Evolutionary conservation across 2,797 vertebrate genomes (phyloP), one percentile per base, ranked within the genome.

Genomic region (Paedocypris micromegethes): DNA sequence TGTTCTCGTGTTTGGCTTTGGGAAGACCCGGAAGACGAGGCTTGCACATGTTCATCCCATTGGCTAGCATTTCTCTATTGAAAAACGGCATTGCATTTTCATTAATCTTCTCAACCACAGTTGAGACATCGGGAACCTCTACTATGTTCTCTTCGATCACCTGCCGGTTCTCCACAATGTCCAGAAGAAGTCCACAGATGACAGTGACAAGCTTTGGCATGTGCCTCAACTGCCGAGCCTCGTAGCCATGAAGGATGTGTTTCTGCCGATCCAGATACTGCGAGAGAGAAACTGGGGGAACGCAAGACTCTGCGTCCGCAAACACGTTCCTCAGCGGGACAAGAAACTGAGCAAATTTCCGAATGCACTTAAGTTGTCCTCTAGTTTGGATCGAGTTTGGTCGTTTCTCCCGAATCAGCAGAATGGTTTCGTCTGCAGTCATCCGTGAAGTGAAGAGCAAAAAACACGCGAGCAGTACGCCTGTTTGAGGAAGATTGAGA

Each of bases 321-420:
- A 99, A 99, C 2, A 99, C 87, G 0, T 88, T 95, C 72, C 91
- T 89, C 64, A 99, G 80, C 0, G 97, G 94, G 45, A 84, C 80
- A 57, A 99, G 87, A 78, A 98, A 98, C 81, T 93, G 91, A 4
- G 91, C 91, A 75, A 99, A 99, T 45, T 96, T 86, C 58, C 91
- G 87, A 47, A 98, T 86, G 3, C 94, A 98, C 3, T 90, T 74
- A 9, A 99, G 81, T 85, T 99, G 97, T 66, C 93, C 88, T 72
- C 95, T 84, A 2, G 95, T 98, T 79, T 98, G 97, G 81, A 99
- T 93, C 48, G 97, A 94, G 67, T 94, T 94, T 2, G 93, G 92
- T n/a, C 97, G 87, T 78, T 95, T 97, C 42, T 92, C 88, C 58
- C 97, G 90, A 9, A 99, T 92, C 64, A 90, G 93, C 70, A 92